These are phyloP conservation scores for Cordilura impudica DNA, from an alignment of 2,888 invertebrate genomes.

Conservation along the genomic window DNA sequence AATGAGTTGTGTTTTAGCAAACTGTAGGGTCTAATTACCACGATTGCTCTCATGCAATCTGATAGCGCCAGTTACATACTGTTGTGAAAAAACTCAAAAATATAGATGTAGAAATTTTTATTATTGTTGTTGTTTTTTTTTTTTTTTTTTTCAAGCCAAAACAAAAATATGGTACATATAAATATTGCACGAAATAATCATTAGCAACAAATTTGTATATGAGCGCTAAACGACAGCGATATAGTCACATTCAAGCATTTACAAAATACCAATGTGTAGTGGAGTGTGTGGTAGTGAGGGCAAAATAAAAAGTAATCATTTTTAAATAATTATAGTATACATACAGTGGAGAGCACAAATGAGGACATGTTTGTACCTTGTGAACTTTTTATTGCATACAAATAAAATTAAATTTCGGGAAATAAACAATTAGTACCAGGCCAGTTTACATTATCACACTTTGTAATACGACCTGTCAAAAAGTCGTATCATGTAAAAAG, in stretches of 20 bases:
- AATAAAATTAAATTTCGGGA: too few relatives aligned
- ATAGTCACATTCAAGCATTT: neutral
- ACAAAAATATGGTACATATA: constrained; percentile 27
- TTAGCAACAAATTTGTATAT: constrained; percentile 29
- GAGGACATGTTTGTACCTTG: too few relatives aligned
- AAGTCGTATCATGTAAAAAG: too few relatives aligned
- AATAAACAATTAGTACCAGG: too few relatives aligned
- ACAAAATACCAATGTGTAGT: neutral
- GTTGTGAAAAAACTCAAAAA: constrained; percentile 1
- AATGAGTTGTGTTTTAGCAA: constrained; percentile 13
- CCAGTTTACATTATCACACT: too few relatives aligned
- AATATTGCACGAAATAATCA: constrained; percentile 38
- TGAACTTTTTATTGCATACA: too few relatives aligned
- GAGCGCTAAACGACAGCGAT: constrained; percentile 9
- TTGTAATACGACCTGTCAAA: too few relatives aligned
- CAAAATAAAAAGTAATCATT: too few relatives aligned
- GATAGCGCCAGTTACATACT: constrained; percentile 21
- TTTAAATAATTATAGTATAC: too few relatives aligned
- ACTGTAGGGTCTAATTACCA: constrained; percentile 37
- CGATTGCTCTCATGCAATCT: constrained; percentile 43
- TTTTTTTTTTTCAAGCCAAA: neutral
- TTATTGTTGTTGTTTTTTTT: neutral
- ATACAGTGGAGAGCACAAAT: too few relatives aligned
- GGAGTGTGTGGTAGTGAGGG: too few relatives aligned
- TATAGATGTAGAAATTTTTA: constrained; percentile 14